Evolutionary conservation across 2,888 invertebrate genomes (phyloP).

Genomic region (Tipula lateralis): DNA sequence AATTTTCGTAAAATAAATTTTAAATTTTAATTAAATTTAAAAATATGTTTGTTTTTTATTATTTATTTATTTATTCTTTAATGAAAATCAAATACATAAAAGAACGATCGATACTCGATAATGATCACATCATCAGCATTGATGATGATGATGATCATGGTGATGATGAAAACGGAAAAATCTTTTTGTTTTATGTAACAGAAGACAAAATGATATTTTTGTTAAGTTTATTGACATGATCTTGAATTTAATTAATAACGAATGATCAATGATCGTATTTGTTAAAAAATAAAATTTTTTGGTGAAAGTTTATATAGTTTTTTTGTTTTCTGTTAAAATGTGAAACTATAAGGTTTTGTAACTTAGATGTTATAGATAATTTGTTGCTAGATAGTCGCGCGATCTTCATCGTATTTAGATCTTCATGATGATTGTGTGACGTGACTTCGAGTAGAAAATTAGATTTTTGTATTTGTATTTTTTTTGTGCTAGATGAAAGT

Average conservation of each 20-base stretch:
- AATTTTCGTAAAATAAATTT: neutral
- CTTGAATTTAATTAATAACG: constrained; percentile 12
- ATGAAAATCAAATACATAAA: neutral
- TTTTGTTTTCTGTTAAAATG: neutral
- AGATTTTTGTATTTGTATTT: too few species aligned
- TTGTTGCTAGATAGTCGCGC: neutral
- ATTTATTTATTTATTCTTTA: neutral
- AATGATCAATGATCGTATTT: constrained; percentile 11
- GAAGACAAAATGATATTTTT: neutral
- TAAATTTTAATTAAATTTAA: neutral
- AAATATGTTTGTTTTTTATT: neutral
- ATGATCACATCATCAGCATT: too few species aligned
- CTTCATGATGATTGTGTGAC: neutral
- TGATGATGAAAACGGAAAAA: neutral
- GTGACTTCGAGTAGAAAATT: neutral
- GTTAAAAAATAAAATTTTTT: neutral
- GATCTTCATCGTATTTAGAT: neutral
- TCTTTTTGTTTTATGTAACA: neutral
- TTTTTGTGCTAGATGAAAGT: neutral
- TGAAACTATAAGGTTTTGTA: constrained; percentile 14
- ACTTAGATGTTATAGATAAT: neutral
- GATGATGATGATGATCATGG: neutral
- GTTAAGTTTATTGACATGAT: neutral
- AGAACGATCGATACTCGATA: neutral
- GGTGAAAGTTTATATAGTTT: neutral